phyloP scores from a whole-genome alignment of 2,113 vertebrate genomes.

The Protobothrops flavoviridis region DNA sequence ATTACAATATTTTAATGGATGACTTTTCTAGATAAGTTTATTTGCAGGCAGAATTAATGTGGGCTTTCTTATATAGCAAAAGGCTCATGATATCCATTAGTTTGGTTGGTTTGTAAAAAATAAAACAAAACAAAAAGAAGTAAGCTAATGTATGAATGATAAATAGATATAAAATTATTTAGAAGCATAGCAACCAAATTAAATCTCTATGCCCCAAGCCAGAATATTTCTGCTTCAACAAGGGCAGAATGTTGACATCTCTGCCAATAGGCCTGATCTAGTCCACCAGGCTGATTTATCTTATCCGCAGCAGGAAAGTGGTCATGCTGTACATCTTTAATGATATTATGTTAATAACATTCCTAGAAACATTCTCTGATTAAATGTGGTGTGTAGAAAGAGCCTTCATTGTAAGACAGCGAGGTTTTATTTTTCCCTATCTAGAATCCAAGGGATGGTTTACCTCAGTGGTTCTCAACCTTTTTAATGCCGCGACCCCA shows the following conservation, averaged over 20 bases:
- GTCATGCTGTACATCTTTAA: background rate
- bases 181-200: background rate
- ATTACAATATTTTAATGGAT: background rate
- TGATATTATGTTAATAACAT: background rate
- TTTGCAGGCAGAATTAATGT: background rate
- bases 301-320: background rate
- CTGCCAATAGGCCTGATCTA: background rate
- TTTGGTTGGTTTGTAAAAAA: background rate
- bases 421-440: background rate
- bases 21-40: background rate
- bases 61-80: background rate
- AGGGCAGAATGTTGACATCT: background rate
- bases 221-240: background rate
- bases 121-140: background rate
- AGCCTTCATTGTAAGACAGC: background rate
- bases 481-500: too few species aligned
- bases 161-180: background rate
- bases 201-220: background rate
- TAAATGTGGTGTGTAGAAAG: background rate
- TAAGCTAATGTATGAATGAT: background rate
- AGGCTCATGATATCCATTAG: background rate
- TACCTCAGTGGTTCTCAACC: too few species aligned
- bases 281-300: background rate
- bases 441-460: background rate
- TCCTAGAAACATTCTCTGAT: background rate